Evolutionary conservation across 2,888 invertebrate genomes (phyloP), one percentile per base, ranked within the genome.

Genomic region (Gonocerus acuteangulatus): DNA sequence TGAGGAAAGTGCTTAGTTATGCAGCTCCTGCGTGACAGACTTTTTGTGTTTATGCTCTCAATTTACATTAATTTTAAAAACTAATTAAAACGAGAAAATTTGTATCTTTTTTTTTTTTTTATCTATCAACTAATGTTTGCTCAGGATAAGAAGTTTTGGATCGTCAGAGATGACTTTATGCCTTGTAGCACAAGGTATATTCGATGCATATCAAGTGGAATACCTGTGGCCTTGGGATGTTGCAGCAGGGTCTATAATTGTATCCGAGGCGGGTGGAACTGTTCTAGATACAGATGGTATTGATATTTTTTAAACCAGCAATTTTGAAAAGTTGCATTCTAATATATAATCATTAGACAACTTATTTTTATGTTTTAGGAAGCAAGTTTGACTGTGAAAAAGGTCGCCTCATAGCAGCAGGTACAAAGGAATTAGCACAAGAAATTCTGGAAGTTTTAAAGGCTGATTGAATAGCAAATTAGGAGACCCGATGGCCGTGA

Each of bases 81-180:
- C n/a, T n/a, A n/a, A n/a, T n/a, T n/a, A n/a, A n/a, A n/a, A n/a
- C n/a, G n/a, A n/a, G n/a, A n/a, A n/a, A n/a, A n/a, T n/a, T n/a
- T n/a, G n/a, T n/a, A n/a, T n/a, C n/a, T n/a, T n/a, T n/a, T n/a
- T n/a, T n/a, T n/a, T n/a, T n/a, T n/a, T n/a, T n/a, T n/a, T n/a
- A n/a, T n/a, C n/a, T n/a, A n/a, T n/a, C n/a, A n/a, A n/a, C n/a
- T n/a, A n/a, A n/a, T n/a, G n/a, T 15, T 13, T 16, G 21, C 21
- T 22, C 34, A 91, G 92, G 0, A 78, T 91, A 60, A 82, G 97
- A 61, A 79, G 85, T 0, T 74, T 94, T 66, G 99, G 99, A 0
- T 94, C 95, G 2, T 94, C 95, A 19, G 96, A 97, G 0, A 74
- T 95, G 65, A 89, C 95, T 71, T 90, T 97, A 87, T 87, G 89